Evolutionary conservation across 2,113 vertebrate genomes (phyloP).

Genomic region (Orientallactaga bullata): DNA sequence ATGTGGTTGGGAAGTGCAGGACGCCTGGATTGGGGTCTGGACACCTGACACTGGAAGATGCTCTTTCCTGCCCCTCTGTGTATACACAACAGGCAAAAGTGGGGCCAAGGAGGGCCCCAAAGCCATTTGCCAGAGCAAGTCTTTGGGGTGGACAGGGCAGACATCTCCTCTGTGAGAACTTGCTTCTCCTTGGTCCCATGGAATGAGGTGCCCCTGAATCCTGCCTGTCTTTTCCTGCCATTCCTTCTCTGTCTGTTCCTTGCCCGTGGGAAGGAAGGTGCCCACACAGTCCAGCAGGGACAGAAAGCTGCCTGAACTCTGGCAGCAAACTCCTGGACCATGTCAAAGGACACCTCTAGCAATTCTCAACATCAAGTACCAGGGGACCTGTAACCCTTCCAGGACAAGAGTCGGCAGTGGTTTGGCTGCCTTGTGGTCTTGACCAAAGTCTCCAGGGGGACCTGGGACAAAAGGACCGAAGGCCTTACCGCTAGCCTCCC

Average conservation of each 20-base stretch:
- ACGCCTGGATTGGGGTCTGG: background rate
- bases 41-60: background rate
- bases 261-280: background rate
- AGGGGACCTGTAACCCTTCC: background rate
- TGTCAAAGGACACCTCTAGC: background rate
- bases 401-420: background rate
- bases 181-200: background rate
- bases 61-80: background rate
- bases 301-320: background rate
- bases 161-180: background rate
- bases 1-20: background rate
- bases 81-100: background rate
- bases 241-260: too few relatives aligned
- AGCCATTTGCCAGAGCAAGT: background rate
- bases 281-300: background rate
- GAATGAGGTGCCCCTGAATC: background rate
- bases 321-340: background rate
- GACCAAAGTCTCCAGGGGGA: too few relatives aligned
- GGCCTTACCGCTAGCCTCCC: background rate
- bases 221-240: background rate
- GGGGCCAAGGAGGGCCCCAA: background rate
- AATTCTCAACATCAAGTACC: background rate
- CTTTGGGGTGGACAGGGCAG: too few relatives aligned
- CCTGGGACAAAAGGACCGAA: too few relatives aligned
- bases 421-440: background rate